These are phyloP conservation scores for Sminthurinus aureus DNA, from an alignment of 2,888 invertebrate species.

Conservation along the genomic window DNA sequence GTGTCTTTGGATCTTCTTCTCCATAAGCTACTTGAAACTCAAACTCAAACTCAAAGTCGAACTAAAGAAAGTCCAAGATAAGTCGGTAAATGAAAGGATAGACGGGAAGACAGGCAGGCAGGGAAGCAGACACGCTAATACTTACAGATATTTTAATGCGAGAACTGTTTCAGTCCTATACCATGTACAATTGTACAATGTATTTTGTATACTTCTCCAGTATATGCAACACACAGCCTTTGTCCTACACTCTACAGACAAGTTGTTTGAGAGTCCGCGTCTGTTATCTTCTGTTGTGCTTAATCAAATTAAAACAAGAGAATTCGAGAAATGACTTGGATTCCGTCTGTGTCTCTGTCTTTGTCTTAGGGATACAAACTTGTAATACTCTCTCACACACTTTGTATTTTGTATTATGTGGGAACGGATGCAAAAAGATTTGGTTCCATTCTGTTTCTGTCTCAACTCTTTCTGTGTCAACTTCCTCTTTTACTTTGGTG, in stretches of 20 bases:
- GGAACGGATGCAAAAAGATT: constrained; percentile 10
- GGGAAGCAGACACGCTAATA: not conserved
- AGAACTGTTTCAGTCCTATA: too few species aligned
- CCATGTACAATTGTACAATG: too few species aligned
- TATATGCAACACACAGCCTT: too few species aligned
- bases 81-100: not conserved
- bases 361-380: not conserved
- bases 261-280: not conserved
- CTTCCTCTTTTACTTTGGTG: not conserved
- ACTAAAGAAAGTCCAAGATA: not conserved
- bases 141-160: too few species aligned
- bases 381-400: not conserved
- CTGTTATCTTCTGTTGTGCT: not conserved
- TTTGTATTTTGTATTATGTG: not conserved
- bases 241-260: too few species aligned
- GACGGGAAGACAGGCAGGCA: not conserved
- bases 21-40: not conserved
- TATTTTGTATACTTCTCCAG: too few species aligned
- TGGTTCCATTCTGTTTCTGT: not conserved
- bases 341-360: not conserved
- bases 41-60: too few species aligned
- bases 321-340: constrained; percentile 5
- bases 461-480: constrained; percentile 5
- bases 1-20: not conserved
- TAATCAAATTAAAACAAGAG: not conserved